Conservation (phyloP, 2,888 invertebrate species). For the Sarcophaga rosellei region DNA sequence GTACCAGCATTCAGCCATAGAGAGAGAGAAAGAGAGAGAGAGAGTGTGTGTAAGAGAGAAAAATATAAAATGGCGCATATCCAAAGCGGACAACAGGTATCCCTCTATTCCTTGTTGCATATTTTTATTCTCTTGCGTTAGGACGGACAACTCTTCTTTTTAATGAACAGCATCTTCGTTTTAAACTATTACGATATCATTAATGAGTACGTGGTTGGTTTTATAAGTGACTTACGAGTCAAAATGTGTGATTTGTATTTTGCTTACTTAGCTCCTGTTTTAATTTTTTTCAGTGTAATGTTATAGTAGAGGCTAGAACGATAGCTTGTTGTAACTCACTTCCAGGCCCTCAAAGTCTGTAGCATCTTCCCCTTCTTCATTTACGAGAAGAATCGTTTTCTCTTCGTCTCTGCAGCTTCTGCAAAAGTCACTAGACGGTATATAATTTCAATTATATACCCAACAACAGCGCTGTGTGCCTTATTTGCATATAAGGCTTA, state of each 20-base stretch:
- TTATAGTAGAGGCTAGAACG: neutral
- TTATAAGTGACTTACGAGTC: neutral
- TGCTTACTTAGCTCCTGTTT: too few relatives aligned
- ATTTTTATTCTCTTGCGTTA: neutral
- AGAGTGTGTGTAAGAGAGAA: neutral
- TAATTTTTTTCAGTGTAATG: neutral
- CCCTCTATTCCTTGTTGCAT: neutral
- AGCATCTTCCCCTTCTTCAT: neutral
- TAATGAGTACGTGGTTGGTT: conserved; percentile 9
- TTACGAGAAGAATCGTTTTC: neutral
- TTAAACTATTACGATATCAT: conserved; percentile 10
- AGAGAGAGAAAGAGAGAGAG: neutral
- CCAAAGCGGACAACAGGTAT: conserved; percentile 20
- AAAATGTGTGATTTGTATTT: too few relatives aligned
- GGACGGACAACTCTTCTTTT: neutral
- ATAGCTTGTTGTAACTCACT: too few relatives aligned
- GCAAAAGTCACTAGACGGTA: neutral
- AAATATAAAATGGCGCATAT: conserved; percentile 57
- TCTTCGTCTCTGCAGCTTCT: neutral
- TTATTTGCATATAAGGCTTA: too few relatives aligned
- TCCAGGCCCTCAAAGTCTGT: neutral
- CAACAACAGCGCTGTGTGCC: too few relatives aligned
- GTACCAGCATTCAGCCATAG: neutral
- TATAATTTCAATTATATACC: too few relatives aligned
- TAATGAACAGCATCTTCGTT: conserved; percentile 42